Base-by-base conservation (phyloP, 1,140 invertebrate genomes). In the Cotesia vestalis region DNA sequence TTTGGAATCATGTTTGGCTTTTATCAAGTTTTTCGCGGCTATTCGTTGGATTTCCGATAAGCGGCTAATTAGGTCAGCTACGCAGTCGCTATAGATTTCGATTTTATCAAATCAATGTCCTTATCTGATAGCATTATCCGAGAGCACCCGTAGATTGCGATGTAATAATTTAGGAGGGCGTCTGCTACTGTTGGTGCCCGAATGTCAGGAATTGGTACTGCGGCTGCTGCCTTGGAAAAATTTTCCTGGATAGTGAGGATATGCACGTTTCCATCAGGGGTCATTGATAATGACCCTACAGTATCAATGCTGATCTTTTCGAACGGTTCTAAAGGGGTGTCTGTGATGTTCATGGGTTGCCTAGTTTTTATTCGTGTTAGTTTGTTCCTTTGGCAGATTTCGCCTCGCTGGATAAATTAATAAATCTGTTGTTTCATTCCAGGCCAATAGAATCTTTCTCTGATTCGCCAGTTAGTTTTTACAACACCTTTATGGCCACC, bases 211-310 rank as follows among this genome's bases (percentile, higher is more conserved):
- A 82, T 0, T 12, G 76, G 38, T 6, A 67, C 36, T 4, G 78
- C 76, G 4, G 57, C 27, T 6, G 69, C 74, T 73, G 73, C 79
- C 72, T 82, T 83, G 1, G 77, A 76, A 51, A 83, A 66, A 71
- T 80, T 76, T 68, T 81, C 78, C 73, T 81, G 77, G 4, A 78
- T 66, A 12, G 79, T 78, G 5, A n/a, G n/a, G n/a, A n/a, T n/a
- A n/a, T n/a, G n/a, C n/a, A n/a, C n/a, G n/a, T n/a, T n/a, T n/a
- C n/a, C n/a, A n/a, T n/a, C n/a, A n/a, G n/a, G n/a, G n/a, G n/a
- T n/a, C n/a, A n/a, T n/a, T n/a, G n/a, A n/a, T n/a, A n/a, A n/a
- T n/a, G n/a, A n/a, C n/a, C n/a, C n/a, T n/a, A n/a, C n/a, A n/a
- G n/a, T n/a, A n/a, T n/a, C n/a, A n/a, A n/a, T n/a, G n/a, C n/a